A percentile compares a stretch with the other conserved stretches of the same genome.
Conservation (phyloP, 2,113 vertebrate species). For the Heterocephalus glaber region DNA sequence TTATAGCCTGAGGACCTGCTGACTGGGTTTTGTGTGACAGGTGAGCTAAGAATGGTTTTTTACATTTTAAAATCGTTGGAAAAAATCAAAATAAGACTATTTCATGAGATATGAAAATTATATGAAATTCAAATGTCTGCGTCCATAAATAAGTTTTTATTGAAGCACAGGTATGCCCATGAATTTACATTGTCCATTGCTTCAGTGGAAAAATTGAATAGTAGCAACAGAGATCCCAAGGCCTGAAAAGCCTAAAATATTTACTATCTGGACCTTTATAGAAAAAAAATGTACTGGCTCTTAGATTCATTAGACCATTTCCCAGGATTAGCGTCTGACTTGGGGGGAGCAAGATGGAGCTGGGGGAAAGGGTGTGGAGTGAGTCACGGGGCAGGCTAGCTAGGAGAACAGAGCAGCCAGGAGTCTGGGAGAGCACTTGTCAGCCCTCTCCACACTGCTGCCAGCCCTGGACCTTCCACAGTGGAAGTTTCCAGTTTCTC, state of each 20-base stretch:
- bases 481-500: constrained; percentile 47
- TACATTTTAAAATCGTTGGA: constrained; percentile 30
- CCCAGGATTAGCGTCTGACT: background rate
- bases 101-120: constrained; percentile 43
- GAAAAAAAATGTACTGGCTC: background rate
- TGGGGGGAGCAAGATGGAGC: background rate
- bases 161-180: background rate
- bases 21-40: background rate
- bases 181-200: background rate
- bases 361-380: background rate
- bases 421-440: background rate
- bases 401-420: background rate
- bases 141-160: constrained; percentile 27
- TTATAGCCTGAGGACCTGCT: background rate
- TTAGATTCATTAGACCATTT: background rate
- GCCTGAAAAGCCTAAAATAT: background rate
- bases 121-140: background rate
- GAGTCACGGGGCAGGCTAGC: background rate
- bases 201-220: background rate
- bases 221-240: background rate
- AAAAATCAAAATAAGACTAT: background rate
- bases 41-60: background rate
- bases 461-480: background rate
- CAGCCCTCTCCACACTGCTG: background rate
- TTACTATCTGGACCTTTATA: background rate